Evolutionary conservation across 2,888 invertebrate species (phyloP), one percentile per base, ranked within the genome.

Genomic region (Malacosoma neustria): DNA sequence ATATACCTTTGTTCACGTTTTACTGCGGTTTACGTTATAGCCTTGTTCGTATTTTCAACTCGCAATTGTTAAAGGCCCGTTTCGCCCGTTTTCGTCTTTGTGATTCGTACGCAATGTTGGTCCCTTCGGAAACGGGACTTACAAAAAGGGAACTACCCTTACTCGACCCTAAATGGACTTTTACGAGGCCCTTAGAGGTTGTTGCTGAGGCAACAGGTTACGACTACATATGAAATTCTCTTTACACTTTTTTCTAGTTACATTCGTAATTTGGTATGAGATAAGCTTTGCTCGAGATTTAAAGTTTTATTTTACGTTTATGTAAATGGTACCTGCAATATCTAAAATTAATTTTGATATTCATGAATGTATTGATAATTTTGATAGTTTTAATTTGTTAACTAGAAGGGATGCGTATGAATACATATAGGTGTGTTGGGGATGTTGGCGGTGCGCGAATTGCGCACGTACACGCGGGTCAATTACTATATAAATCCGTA

Each of bases 401-500:
- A 51, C 43, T 34, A 43, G 49, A 40, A 45, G 32, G 13, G 48
- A 53, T 64, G 62, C 61, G 62, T 70, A 57, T 60, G 57, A 53
- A 55, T 60, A 55, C 57, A 56, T 61, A 63, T 69, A 68, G 61
- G 61, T 71, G 72, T 68, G 69, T 69, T 55, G 54, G 49, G 63
- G 57, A 57, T 40, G 60, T 57, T 54, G 62, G 57, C 47, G 51
- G 53, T 57, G 72, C 68, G 73, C 69, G 70, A 57, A 55, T 55
- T 65, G 73, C 73, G 75, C 75, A 70, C 63, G 69, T 71, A 70
- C 63, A 64, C 72, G 75, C 69, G 65, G 75, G 74, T 76, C 80
- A 80, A 76, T 74, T 72, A 72, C 69, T 77, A 71, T 73, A 75
- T 74, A 79, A 80, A 80, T 77, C 75, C 73, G 76, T 79, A 77